Conservation (phyloP, 2,797 vertebrate species). For the Oreortyx pictus region DNA sequence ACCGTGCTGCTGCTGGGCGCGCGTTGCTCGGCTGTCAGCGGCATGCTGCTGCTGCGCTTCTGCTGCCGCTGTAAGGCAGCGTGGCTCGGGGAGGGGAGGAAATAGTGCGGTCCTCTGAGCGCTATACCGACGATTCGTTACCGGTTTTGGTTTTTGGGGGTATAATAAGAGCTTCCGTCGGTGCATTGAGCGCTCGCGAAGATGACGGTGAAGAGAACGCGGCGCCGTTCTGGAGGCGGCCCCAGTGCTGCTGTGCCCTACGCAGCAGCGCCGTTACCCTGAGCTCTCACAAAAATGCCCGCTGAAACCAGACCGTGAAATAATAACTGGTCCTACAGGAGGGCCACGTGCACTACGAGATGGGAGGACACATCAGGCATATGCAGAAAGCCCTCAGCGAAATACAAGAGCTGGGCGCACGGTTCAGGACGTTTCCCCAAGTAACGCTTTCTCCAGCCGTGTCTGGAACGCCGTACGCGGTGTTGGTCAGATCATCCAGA, state of each 20-base stretch:
- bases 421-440: neutral
- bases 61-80: neutral
- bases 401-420: neutral
- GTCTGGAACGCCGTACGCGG: neutral
- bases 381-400: neutral
- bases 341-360: neutral
- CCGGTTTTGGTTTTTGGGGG: neutral
- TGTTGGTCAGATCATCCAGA: neutral
- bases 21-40: neutral
- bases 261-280: fast-evolving
- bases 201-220: neutral
- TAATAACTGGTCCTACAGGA: neutral
- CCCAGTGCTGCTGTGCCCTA: neutral
- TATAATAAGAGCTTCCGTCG: neutral
- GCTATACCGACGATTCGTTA: neutral
- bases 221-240: neutral
- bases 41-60: fast-evolving
- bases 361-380: fast-evolving
- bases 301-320: neutral
- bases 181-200: fast-evolving
- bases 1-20: too few species aligned
- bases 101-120: fast-evolving
- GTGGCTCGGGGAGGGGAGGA: neutral
- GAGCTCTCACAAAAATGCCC: neutral
- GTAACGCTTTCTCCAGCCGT: neutral